Base-by-base conservation (phyloP, 2,113 vertebrate species). In the Cynoglossus semilaevis region DNA sequence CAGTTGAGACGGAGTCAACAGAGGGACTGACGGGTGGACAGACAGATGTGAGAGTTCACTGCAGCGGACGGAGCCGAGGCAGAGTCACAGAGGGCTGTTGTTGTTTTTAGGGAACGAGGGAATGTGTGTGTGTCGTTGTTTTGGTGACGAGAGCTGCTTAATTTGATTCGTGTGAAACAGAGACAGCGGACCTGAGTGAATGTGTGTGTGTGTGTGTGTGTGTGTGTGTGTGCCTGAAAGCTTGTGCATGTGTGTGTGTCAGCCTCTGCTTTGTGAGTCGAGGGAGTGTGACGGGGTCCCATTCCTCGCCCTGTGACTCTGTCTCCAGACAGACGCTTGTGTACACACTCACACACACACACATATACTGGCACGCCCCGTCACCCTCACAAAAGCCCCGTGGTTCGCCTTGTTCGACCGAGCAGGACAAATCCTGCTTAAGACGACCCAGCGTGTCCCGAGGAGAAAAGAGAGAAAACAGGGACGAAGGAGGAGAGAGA, bases 351-450 rank as follows among this genome's bases (percentile, higher is more conserved):
- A 29, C 51, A 62, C 45, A 62, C 51, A 14, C 61, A 62, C 58
- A 50, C 51, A 46, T 51, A 57, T 55, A 64, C 58, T 8, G 43
- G 64, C 76, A 87, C 67, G 63, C 85, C 83, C 74, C 77, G 83
- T 78, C 82, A 76, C 87, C 72, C 79, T 65, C 47, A 89, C 87
- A 91, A 92, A 89, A 80, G 86, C 87, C 67, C 84, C 51, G 80
- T 46, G 58, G 63, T 77, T 85, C 74, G 73, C 80, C 81, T 63
- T 76, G 80, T 67, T 70, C 86, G 80, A 68, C 77, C 86, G 84
- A 81, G 83, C 85, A 79, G 81, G 79, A 88, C 84, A 85, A 90
- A 88, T 88, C 87, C 88, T 48, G 53, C 57, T 75, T 78, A 77
- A 72, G 85, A 89, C 84, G 87, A 86, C 82, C 76, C 38, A 40